These are phyloP conservation scores for Mystacornis crossleyi DNA, from an alignment of 2,113 vertebrate species.

Conservation along the genomic window DNA sequence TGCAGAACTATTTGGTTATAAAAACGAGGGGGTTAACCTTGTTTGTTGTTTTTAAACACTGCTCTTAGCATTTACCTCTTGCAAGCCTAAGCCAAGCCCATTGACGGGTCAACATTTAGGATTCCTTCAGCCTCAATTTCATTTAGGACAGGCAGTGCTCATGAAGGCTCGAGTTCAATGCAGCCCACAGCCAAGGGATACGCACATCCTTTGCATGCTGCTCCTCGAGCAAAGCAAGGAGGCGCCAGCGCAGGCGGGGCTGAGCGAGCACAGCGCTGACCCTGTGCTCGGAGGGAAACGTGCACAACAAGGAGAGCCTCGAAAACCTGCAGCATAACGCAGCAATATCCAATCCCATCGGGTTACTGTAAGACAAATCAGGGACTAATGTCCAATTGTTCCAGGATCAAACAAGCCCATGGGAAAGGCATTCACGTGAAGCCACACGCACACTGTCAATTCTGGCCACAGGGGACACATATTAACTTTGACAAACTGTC, in stretches of 20 bases:
- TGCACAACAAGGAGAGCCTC: conserved; percentile 54
- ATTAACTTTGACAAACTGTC: conserved; percentile 83
- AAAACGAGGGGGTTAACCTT: neutral
- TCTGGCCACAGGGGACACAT: conserved; percentile 71
- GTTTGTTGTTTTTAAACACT: neutral
- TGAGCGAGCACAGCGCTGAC: conserved; percentile 48
- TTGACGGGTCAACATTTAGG: neutral
- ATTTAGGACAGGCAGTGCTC: conserved; percentile 27
- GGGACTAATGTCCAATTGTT: conserved; percentile 73
- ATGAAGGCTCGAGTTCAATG: conserved; percentile 69
- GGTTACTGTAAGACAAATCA: conserved; percentile 77
- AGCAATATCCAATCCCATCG: conserved; percentile 58
- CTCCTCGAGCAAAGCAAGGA: conserved; percentile 69
- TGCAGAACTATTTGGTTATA: neutral
- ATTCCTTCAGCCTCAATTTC: neutral
- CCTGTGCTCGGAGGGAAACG: conserved; percentile 40
- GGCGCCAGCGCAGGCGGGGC: conserved; percentile 46
- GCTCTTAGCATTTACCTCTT: neutral
- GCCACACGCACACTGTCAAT: conserved; percentile 74
- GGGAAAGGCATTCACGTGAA: conserved; percentile 66
- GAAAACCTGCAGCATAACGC: conserved; percentile 37
- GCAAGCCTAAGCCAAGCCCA: neutral
- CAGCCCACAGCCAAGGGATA: conserved; percentile 10
- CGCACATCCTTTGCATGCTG: neutral
- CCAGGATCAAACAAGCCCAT: conserved; percentile 72